Percentiles rank a stretch among this genome's conserved stretches.
These are phyloP conservation scores for Coecobrya sp. DNA, from an alignment of 2,888 invertebrate genomes.

Conservation along the genomic window DNA sequence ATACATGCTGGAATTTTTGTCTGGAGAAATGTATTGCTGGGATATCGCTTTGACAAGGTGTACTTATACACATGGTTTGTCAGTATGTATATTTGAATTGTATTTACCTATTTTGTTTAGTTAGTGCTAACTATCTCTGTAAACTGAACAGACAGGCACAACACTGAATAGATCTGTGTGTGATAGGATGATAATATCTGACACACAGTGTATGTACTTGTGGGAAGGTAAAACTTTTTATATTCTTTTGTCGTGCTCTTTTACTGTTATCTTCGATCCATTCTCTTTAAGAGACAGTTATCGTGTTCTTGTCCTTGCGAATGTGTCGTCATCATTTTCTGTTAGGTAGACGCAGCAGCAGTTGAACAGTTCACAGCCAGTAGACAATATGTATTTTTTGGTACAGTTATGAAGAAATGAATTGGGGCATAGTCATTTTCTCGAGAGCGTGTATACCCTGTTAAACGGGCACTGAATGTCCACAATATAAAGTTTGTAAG, in stretches of 20 bases:
- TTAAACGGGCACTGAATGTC: background rate
- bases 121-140: no score
- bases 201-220: background rate
- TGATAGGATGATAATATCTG: no score
- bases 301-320: constrained; percentile 32
- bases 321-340: constrained; percentile 29
- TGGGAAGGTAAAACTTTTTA: background rate
- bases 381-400: background rate
- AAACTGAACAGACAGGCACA: no score
- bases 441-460: background rate
- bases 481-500: background rate
- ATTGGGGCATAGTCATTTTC: background rate
- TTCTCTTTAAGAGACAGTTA: constrained; percentile 32
- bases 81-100: background rate
- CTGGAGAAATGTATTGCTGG: background rate
- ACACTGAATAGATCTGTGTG: no score
- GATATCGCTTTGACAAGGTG: background rate
- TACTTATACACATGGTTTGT: no score
- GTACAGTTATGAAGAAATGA: background rate
- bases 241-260: background rate
- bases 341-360: background rate
- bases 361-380: background rate
- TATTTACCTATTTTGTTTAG: background rate
- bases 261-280: background rate
- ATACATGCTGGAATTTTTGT: background rate